Conservation (phyloP, 2,888 invertebrate genomes). For the Cylloceria caligata region DNA sequence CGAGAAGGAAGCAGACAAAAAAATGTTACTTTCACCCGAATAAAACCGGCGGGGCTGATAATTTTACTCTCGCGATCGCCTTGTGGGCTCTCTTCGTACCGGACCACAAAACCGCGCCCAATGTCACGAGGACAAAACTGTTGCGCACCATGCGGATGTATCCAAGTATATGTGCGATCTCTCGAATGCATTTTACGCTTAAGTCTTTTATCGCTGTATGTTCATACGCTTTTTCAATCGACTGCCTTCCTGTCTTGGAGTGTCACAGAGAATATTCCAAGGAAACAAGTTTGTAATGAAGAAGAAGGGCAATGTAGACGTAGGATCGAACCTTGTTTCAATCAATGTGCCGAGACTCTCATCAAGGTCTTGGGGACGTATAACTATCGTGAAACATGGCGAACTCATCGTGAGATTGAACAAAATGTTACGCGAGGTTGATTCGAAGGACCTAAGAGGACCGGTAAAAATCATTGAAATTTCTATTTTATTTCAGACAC, state of each 20-base stretch:
- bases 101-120: conserved; percentile 65
- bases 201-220: background rate
- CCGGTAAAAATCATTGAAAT: background rate
- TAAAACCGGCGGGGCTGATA: conserved; percentile 49
- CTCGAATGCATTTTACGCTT: background rate
- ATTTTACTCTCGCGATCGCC: conserved; percentile 36
- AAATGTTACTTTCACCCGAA: conserved; percentile 64
- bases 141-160: background rate
- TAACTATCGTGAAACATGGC: background rate
- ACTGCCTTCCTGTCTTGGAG: background rate
- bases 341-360: background rate
- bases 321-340: background rate
- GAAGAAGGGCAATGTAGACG: background rate
- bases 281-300: background rate
- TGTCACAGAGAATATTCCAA: background rate
- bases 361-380: background rate
- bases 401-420: background rate
- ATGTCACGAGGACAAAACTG: conserved; percentile 54
- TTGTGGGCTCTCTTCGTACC: conserved; percentile 15
- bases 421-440: conserved; percentile 1
- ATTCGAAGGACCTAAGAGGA: background rate
- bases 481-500: background rate
- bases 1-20: conserved; percentile 45
- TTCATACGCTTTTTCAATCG: background rate
- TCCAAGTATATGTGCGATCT: conserved; percentile 37